Conservation (phyloP, 2,888 invertebrate species). For the Tetranychus truncatus region DNA sequence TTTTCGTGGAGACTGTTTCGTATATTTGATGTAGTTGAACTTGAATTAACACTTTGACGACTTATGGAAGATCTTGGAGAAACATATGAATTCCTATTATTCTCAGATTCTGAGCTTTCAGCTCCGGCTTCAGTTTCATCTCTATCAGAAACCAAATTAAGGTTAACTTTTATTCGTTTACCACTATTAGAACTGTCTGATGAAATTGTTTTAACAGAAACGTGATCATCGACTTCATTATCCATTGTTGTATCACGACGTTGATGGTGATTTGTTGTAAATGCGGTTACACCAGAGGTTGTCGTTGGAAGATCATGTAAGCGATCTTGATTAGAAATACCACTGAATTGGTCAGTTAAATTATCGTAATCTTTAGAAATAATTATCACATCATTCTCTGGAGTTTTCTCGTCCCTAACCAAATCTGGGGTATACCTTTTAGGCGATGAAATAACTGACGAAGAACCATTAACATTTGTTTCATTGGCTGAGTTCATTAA, state of each 20-base stretch:
- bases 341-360: too few relatives aligned
- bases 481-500: constrained; percentile 1
- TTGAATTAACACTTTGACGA: neutral
- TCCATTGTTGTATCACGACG: neutral
- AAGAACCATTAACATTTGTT: neutral
- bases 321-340: constrained; percentile 2
- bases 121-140: constrained; percentile 4
- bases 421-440: constrained; percentile 3
- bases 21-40: neutral
- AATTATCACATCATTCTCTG: neutral
- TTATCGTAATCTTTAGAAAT: constrained; percentile 1
- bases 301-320: neutral
- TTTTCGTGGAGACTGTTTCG: neutral
- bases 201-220: constrained; percentile 15
- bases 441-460: neutral
- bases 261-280: neutral
- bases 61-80: neutral
- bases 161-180: constrained; percentile 22
- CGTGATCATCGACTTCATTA: constrained; percentile 16
- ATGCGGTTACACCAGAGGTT: neutral
- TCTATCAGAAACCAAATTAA: constrained; percentile 21
- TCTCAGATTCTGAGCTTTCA: constrained; percentile 7
- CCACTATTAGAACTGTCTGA: constrained; percentile 15
- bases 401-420: neutral
- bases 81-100: neutral